Base-by-base conservation (phyloP, 2,797 vertebrate genomes). In the Poliocrania exsul region DNA sequence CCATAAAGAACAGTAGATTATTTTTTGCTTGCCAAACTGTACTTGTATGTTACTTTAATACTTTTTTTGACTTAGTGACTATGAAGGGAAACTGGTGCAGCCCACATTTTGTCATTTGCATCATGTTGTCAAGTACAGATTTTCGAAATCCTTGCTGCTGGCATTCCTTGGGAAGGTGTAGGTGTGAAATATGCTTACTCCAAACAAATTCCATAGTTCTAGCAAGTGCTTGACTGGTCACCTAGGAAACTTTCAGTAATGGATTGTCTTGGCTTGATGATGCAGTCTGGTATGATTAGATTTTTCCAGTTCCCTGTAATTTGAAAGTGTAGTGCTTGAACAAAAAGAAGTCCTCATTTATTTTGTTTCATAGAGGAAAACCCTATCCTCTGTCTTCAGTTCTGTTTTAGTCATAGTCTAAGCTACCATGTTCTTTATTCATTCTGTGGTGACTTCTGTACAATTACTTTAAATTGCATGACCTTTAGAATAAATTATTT, bases 61-160 rank as follows among this genome's bases (percentile, higher is more conserved):
- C 86, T 95, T 95, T 77, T 12, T 77, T 82, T 90, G 64, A 82
- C 83, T 93, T 92, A 72, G 77, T 94, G 53, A 81, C n/a, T 82
- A 31, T 26, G 61, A 70, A 84, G 85, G 86, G 21, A 90, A 92
- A 93, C 58, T 95, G 61, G 35, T 96, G n/a, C 69, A 21, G 33
- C 81, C 16, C 19, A 44, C 28, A 10, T 57, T 89, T 65, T 96
- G 42, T 86, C 31, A 64, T 61, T 85, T 83, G 50, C 50, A 49
- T 93, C 33, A 16, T 23, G 60, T 80, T 81, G 72, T 93, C 58
- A 92, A 58, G 70, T 87, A 82, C 25, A 51, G 40, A 66, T 90
- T 80, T 80, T 75, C 92, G 16, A 94, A 86, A 88, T 81, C 46
- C 24, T 79, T 94, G 49, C 37, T 89, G 37, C 85, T 92, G 58